phyloP scores from a whole-genome alignment of 2,888 invertebrate genomes.

The Escarpia spicata region DNA sequence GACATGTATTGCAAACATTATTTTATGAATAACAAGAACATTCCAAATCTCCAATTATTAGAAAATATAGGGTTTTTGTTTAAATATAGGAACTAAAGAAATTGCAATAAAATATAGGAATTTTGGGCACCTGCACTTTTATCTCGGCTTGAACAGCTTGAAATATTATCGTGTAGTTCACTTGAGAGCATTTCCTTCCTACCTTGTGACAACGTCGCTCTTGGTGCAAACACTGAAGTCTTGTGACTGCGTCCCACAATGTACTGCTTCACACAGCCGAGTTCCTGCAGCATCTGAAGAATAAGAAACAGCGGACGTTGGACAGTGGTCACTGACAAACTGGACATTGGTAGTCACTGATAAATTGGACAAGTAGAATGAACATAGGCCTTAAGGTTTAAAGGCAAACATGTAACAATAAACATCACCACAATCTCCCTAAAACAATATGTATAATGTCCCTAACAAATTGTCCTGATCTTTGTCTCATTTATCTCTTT shows the following conservation, averaged over 20 bases:
- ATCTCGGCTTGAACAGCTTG: no score
- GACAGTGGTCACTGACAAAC: slow-evolving; percentile 40
- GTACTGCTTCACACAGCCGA: slow-evolving; percentile 32
- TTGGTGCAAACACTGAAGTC: slow-evolving; percentile 34
- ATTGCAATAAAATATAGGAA: no score
- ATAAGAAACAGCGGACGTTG: slow-evolving; percentile 12
- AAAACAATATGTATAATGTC: neutral
- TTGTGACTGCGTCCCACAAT: slow-evolving; percentile 25
- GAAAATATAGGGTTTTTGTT: no score
- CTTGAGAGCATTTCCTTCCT: neutral
- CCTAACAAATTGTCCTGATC: neutral
- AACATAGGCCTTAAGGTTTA: no score
- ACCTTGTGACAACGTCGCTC: slow-evolving; percentile 62
- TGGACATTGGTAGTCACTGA: no score
- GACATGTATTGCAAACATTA: no score
- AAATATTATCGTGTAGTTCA: neutral
- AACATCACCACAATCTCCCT: neutral
- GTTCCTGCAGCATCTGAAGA: slow-evolving; percentile 37
- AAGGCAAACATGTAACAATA: no score
- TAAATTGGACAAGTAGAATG: no score
- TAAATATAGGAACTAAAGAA: no score
- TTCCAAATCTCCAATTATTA: no score
- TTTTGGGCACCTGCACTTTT: no score
- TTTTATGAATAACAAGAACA: no score
- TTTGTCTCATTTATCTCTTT: neutral